phyloP scores from a whole-genome alignment of 2,797 vertebrate genomes.

The Paedocypris micromegethes region DNA sequence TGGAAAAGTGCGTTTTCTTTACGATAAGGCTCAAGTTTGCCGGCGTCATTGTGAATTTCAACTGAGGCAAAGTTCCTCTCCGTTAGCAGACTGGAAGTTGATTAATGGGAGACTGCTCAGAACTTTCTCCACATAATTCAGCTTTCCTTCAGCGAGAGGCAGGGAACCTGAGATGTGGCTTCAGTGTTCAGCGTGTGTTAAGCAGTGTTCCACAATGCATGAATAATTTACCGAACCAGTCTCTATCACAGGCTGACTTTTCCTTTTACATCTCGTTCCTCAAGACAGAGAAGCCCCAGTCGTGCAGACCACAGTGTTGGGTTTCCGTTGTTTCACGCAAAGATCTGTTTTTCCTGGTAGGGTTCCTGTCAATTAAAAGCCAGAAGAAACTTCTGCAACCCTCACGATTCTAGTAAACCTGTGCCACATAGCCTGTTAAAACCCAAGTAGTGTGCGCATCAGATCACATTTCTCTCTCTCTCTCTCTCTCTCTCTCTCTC shows the following conservation, averaged over 20 bases:
- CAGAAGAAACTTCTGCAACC: conserved; percentile 25
- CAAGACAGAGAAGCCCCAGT: conserved; percentile 22
- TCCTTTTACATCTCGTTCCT: conserved; percentile 36
- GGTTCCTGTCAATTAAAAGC: no score
- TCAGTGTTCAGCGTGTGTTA: conserved; percentile 61
- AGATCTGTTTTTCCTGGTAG: conserved; percentile 55
- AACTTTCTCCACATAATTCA: no score
- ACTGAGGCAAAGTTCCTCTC: conserved; percentile 41
- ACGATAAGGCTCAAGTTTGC: conserved; percentile 46
- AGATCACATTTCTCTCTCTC: background rate
- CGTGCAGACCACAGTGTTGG: conserved; percentile 39
- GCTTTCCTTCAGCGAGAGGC: background rate
- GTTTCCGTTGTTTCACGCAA: conserved; percentile 45
- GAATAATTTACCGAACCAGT: conserved; percentile 62
- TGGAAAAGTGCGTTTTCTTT: conserved; percentile 41
- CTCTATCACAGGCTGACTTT: conserved; percentile 45
- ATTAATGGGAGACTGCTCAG: no score
- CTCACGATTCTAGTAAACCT: conserved; percentile 48
- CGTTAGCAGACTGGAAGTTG: conserved; percentile 6
- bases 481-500: no score
- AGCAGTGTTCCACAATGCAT: conserved; percentile 50
- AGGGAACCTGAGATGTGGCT: conserved; percentile 36
- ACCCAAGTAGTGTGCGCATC: conserved; percentile 20
- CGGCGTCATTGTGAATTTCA: conserved; percentile 29
- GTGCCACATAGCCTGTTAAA: conserved; percentile 45